Base-by-base conservation (phyloP, 2,797 vertebrate species). In the Brachyalestes nurse region DNA sequence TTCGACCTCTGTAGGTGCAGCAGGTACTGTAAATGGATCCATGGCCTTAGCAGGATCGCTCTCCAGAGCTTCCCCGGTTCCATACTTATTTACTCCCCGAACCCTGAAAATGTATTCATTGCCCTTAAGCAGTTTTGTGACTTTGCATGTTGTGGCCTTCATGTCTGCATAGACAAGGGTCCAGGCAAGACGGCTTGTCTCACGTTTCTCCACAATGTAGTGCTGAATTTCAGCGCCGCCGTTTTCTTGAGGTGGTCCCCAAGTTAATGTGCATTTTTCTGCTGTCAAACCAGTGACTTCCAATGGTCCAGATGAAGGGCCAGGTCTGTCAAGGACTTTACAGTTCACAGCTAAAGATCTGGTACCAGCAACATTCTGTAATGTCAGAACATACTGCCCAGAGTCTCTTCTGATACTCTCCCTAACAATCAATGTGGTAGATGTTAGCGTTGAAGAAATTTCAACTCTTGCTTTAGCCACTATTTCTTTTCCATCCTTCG, bases 101-200 rank as follows among this genome's bases (percentile, higher is more conserved):
- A 99, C 96, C 92, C 98, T 96, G 85, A 99, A 99, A 86, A 99
- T 93, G 86, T 99, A 99, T 85, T 99, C 97, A 85, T 99, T 99
- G 81, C 97, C 96, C 91, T 94, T 98, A 62, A 99, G 91, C 72
- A 99, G 90, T 91, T 98, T 99, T 83, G 95, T 96, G 82, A 98
- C 95, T 92, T 98, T 99, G 89, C 98, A 99, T 65, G 95, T 97
- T 82, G 97, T 97, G 81, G 96, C 96, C 91, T 92, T 95, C 90
- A 97, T 93, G 84, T 99, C 96, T 86, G 87, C 93, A 87, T 97
- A 96, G 85, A 97, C 93, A 87, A 97, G 87, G 4, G 96, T 98
- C 98, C 98, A 99, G 28, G 97, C 93, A 82, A 99, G 94, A 77
- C 93, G 97, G 82, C 97, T 99, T 81, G 98, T 99, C 93, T 99